Percentiles rank a stretch among this genome's conserved stretches.
These are phyloP conservation scores for Cryptomyrus ogoouensis DNA, from an alignment of 2,113 vertebrate genomes.

Conservation along the genomic window DNA sequence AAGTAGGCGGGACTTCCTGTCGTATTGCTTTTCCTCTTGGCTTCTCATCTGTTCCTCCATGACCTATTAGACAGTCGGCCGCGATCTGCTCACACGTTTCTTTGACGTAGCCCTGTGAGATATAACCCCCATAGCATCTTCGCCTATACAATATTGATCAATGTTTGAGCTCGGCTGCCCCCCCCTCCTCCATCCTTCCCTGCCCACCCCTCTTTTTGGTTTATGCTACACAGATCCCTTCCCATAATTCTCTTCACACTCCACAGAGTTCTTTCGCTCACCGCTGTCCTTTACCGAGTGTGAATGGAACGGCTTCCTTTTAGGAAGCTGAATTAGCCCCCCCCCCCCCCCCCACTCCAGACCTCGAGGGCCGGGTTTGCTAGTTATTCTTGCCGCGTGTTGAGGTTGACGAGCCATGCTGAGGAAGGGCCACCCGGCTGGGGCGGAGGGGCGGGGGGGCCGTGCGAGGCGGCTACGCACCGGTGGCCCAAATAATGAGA, in stretches of 20 bases:
- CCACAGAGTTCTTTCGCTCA: slow-evolving; percentile 20
- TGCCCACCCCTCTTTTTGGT: neutral
- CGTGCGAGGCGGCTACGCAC: neutral
- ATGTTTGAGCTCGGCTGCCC: neutral
- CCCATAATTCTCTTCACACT: neutral
- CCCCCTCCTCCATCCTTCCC: neutral
- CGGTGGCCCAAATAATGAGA: neutral
- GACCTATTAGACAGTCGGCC: neutral
- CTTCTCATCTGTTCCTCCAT: neutral
- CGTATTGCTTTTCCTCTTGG: neutral
- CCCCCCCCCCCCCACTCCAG: neutral
- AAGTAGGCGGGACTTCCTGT: neutral
- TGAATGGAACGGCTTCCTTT: neutral
- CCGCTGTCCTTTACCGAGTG: neutral
- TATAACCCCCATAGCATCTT: neutral
- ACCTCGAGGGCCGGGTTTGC: neutral
- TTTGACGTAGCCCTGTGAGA: neutral
- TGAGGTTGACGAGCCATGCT: neutral
- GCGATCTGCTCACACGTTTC: neutral
- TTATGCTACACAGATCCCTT: neutral
- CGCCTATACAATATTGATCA: neutral
- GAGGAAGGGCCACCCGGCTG: neutral
- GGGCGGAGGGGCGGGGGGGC: too few species aligned
- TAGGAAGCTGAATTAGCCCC: neutral
- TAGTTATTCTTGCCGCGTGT: neutral